Conservation (phyloP, 2,797 vertebrate species). For the Cyprinella venusta region DNA sequence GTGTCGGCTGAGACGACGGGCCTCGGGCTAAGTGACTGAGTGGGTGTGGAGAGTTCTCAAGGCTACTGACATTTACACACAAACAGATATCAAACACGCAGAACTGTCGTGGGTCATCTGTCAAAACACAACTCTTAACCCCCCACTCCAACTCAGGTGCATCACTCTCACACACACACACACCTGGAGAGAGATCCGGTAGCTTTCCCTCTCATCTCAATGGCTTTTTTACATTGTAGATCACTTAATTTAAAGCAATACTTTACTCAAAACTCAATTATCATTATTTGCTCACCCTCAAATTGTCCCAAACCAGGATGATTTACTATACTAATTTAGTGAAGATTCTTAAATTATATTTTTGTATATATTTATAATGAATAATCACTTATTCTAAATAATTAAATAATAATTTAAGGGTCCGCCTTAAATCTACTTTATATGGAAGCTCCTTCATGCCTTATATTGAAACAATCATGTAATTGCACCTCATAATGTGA, state of each 20-base stretch:
- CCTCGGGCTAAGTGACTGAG: conserved; percentile 67
- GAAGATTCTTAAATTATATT: not conserved
- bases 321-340: not conserved
- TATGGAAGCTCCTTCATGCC: not conserved
- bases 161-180: not conserved
- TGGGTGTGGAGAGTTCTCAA: conserved; percentile 70
- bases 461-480: not conserved
- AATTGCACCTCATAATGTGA: not conserved
- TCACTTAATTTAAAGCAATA: not conserved
- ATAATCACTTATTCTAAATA: too few relatives aligned
- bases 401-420: too few relatives aligned
- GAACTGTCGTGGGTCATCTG: conserved; percentile 70
- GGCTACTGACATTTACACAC: conserved; percentile 73
- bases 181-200: not conserved
- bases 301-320: too few relatives aligned
- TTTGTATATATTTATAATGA: not conserved
- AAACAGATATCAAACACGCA: conserved; percentile 68
- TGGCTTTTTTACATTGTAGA: not conserved
- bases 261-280: not conserved
- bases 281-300: not conserved
- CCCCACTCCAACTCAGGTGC: not conserved
- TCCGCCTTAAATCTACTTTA: too few relatives aligned
- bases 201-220: not conserved
- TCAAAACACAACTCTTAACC: conserved; percentile 61
- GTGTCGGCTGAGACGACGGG: conserved; percentile 66